These are phyloP conservation scores for Muricea muricata DNA, from an alignment of 92 coral and sea anemone species.

Conservation along the genomic window DNA sequence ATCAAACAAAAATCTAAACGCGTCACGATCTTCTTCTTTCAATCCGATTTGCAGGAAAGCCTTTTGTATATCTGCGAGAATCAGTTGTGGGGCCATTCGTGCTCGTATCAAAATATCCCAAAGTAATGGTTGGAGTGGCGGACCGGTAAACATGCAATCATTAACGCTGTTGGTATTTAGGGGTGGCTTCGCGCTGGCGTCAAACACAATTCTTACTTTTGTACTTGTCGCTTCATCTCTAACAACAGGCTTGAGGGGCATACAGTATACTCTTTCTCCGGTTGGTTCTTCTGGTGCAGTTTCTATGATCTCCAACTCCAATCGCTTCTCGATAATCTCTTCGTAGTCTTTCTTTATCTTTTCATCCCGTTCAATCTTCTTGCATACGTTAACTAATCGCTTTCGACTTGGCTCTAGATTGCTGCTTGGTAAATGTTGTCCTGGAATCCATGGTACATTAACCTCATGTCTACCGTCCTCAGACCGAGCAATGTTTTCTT, in stretches of 20 bases:
- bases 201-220: too few relatives aligned
- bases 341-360: neutral
- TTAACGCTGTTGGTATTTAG: conserved; percentile 4
- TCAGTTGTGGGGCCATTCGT: neutral
- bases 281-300: conserved; percentile 7
- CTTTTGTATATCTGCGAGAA: neutral
- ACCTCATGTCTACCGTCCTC: conserved; percentile 65
- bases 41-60: neutral
- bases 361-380: conserved; percentile 4
- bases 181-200: conserved; percentile 8
- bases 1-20: neutral
- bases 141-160: conserved; percentile 2
- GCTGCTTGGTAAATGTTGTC: conserved; percentile 15
- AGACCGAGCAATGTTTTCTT: conserved; percentile 42
- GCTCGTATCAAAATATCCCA: conserved; percentile 14
- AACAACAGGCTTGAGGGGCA: conserved; percentile 5
- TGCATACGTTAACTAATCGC: conserved; percentile 13
- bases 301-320: neutral
- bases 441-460: conserved; percentile 55
- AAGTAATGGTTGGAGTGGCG: neutral
- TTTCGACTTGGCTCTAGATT: conserved; percentile 24
- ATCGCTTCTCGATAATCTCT: neutral
- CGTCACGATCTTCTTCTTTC: neutral
- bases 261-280: neutral
- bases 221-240: conserved; percentile 18